phyloP scores from a whole-genome alignment of 2,888 invertebrate species.

The Epinotia demarniana region DNA sequence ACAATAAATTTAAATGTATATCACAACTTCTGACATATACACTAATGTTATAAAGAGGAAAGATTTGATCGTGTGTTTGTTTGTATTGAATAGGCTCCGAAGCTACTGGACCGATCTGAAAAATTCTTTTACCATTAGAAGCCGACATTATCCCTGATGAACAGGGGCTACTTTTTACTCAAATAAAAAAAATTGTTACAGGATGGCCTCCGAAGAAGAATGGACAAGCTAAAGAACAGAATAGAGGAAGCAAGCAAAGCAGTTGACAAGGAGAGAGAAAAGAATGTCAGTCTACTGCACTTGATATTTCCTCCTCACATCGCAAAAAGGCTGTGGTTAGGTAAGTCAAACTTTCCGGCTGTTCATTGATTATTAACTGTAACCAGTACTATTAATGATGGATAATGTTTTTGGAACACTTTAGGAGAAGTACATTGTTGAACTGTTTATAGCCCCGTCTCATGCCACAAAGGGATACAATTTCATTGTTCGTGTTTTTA shows the following conservation, averaged over 20 bases:
- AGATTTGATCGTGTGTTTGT: too few species aligned
- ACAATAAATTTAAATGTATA: too few species aligned
- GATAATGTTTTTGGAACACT: neutral
- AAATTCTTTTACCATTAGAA: too few species aligned
- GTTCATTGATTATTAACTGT: neutral
- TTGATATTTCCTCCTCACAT: slow-evolving; percentile 98
- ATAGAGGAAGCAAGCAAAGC: slow-evolving; percentile 97
- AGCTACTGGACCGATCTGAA: too few species aligned
- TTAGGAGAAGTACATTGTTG: neutral
- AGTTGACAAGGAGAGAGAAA: slow-evolving; percentile 96
- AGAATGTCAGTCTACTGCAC: slow-evolving; percentile 96
- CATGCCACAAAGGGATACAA: too few species aligned
- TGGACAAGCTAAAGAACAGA: slow-evolving; percentile 97
- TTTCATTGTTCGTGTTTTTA: too few species aligned
- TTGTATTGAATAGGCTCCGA: too few species aligned
- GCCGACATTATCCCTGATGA: too few species aligned
- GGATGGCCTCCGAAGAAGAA: slow-evolving; percentile 94
- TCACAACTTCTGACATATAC: neutral
- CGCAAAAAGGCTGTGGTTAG: slow-evolving; percentile 96
- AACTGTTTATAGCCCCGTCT: too few species aligned
- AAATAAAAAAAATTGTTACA: slow-evolving; percentile 60
- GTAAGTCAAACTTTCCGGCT: slow-evolving; percentile 79
- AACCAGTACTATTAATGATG: neutral
- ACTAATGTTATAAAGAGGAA: too few species aligned
- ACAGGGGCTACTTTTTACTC: too few species aligned